Base-by-base conservation (phyloP, 2,888 invertebrate genomes). In the Ichneumoninae sp. region DNA sequence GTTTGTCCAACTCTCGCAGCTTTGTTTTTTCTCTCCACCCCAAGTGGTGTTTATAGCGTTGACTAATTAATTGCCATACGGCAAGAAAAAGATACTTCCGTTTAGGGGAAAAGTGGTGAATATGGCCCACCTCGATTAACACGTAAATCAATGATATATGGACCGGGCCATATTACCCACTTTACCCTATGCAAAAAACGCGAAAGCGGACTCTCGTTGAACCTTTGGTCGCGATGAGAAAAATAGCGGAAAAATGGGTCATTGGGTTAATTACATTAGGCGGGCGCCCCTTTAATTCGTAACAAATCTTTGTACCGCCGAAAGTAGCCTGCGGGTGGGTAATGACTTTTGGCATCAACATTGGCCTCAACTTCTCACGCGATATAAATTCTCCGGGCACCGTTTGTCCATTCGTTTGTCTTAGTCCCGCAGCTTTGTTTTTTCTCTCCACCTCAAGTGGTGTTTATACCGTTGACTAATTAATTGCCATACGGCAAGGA, bases 41-140 rank as follows among this genome's bases (percentile, higher is more conserved):
- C 13, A 47, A 65, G 52, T 30, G 22, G 63, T 47, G 16, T 65
- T 63, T 75, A 63, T 54, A 75, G 19, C 77, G 77, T 68, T 60
- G 77, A 73, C 40, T 70, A 78, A 81, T 81, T 84, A 78, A 84
- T 84, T 71, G 54, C 52, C 57, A 2, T 65, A 54, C 54, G 19
- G 50, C 26, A 66, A 66, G 5, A 36, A 57, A 74, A 66, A 66
- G 57, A 66, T 10, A 16, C 44, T 81, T 70, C 33, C 57, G 63
- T 50, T n/a, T n/a, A n/a, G n/a, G n/a, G n/a, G n/a, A n/a, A n/a
- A n/a, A n/a, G n/a, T n/a, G n/a, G n/a, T n/a, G n/a, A n/a, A n/a
- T n/a, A n/a, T n/a, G n/a, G n/a, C n/a, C n/a, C n/a, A n/a, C n/a
- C n/a, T n/a, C n/a, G n/a, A n/a, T n/a, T n/a, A n/a, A n/a, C n/a